phyloP scores from a whole-genome alignment of 2,888 invertebrate species.

The Copidosoma aretas region DNA sequence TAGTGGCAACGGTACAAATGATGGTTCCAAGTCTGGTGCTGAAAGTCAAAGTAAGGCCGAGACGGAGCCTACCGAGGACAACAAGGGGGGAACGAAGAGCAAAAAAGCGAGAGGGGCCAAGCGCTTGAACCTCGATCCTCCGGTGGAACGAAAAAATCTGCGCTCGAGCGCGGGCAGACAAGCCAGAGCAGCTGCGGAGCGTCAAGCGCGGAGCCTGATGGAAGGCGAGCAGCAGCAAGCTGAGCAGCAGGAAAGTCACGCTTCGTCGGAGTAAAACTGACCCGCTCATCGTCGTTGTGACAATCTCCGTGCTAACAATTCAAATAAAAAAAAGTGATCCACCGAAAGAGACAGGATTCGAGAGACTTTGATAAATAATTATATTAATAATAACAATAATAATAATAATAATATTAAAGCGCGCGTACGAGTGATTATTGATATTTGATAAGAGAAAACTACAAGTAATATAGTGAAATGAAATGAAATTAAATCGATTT shows the following conservation, averaged over 20 bases:
- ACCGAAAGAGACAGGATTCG: constrained; percentile 36
- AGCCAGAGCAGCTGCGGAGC: constrained; percentile 66
- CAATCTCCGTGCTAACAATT: constrained; percentile 29
- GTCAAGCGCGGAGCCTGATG: constrained; percentile 59
- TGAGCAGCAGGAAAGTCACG: constrained; percentile 37
- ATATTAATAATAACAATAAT: neutral
- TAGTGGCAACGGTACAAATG: neutral
- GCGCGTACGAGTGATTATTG: constrained; percentile 40
- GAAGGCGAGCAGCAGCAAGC: constrained; percentile 66
- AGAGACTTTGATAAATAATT: constrained; percentile 11
- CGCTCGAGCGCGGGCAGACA: constrained; percentile 79
- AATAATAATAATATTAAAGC: constrained; percentile 18
- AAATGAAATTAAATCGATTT: constrained; percentile 13
- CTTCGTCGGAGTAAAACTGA: constrained; percentile 28
- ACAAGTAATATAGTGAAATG: constrained; percentile 35
- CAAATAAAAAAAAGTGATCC: constrained; percentile 41
- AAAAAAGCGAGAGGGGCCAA: constrained; percentile 63
- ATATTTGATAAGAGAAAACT: constrained; percentile 34
- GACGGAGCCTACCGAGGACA: constrained; percentile 48
- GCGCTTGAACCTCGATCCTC: constrained; percentile 64
- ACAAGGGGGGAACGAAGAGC: constrained; percentile 49
- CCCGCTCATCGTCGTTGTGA: constrained; percentile 21
- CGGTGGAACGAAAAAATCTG: constrained; percentile 68
- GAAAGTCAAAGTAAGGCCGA: constrained; percentile 29
- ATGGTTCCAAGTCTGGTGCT: constrained; percentile 16